These are phyloP conservation scores for Drosophila tripunctata DNA, from an alignment of 2,888 invertebrate genomes.

Conservation along the genomic window DNA sequence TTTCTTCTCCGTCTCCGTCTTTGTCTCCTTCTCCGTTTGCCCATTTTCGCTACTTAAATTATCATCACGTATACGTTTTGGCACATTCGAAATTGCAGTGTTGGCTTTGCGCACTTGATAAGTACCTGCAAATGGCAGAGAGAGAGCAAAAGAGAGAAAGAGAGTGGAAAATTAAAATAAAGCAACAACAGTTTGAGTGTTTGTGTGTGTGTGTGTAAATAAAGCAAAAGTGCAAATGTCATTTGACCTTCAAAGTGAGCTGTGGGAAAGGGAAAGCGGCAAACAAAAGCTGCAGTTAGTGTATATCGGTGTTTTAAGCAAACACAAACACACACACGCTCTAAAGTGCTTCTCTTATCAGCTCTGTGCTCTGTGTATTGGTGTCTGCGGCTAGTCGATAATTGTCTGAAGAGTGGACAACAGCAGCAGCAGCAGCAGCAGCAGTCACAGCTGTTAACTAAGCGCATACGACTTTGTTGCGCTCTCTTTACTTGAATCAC, in stretches of 20 bases:
- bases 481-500: background rate
- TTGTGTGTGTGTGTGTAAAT: constrained; percentile 13
- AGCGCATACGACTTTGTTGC: background rate
- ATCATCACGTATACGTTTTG: constrained; percentile 38
- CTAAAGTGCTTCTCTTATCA: background rate
- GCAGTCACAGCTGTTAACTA: constrained; percentile 20
- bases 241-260: constrained; percentile 56
- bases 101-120: constrained; percentile 45
- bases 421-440: background rate
- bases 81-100: constrained; percentile 47
- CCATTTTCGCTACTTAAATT: constrained; percentile 41
- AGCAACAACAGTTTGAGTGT: too few species aligned
- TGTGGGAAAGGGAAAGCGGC: constrained; percentile 58
- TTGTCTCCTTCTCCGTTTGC: background rate
- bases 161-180: constrained; percentile 51
- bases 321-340: constrained; percentile 8
- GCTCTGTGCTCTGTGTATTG: constrained; percentile 7
- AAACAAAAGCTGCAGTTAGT: constrained; percentile 1
- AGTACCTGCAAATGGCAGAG: constrained; percentile 40
- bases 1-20: background rate
- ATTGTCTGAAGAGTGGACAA: constrained; percentile 10
- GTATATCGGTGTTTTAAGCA: constrained; percentile 14
- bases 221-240: constrained; percentile 45
- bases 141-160: background rate
- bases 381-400: constrained; percentile 21